Percentiles rank a stretch among this genome's conserved stretches.
Conservation (phyloP, 2,797 vertebrate species). For the Lepus oiostolus region DNA sequence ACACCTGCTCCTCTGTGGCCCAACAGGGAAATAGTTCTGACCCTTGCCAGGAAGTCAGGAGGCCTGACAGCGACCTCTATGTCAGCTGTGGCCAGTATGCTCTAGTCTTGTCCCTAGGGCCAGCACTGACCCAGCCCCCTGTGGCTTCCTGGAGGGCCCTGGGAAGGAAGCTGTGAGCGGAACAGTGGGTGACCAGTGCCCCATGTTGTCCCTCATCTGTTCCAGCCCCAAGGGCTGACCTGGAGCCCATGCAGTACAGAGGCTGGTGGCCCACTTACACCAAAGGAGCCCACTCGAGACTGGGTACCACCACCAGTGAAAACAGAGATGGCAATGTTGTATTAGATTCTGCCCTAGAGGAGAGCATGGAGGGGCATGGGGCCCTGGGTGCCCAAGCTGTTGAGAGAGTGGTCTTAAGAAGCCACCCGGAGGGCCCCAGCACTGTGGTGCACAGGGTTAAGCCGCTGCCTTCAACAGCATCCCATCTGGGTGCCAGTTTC, state of each 20-base stretch:
- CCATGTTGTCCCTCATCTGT: accelerated
- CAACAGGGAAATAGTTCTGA: background rate
- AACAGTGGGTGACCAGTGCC: no score
- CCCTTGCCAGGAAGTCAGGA: background rate
- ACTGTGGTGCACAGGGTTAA: no score
- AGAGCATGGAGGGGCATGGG: background rate
- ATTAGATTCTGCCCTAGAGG: background rate
- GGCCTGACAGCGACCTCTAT: background rate
- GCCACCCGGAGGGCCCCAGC: background rate
- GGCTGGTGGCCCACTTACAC: background rate
- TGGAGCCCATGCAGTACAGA: no score
- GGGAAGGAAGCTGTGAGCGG: background rate
- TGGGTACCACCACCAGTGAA: no score
- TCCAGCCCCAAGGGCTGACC: background rate
- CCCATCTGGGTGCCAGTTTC: no score
- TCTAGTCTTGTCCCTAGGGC: background rate
- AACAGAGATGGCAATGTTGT: no score
- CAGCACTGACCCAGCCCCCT: background rate
- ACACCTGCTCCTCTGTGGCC: background rate
- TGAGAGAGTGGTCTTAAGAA: background rate
- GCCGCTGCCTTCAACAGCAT: no score
- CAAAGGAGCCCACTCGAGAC: background rate
- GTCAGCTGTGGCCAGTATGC: background rate
- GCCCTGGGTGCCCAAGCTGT: background rate
- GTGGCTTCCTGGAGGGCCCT: background rate